phyloP scores from a whole-genome alignment of 2,888 invertebrate species.

The Serrognathus titanus region DNA sequence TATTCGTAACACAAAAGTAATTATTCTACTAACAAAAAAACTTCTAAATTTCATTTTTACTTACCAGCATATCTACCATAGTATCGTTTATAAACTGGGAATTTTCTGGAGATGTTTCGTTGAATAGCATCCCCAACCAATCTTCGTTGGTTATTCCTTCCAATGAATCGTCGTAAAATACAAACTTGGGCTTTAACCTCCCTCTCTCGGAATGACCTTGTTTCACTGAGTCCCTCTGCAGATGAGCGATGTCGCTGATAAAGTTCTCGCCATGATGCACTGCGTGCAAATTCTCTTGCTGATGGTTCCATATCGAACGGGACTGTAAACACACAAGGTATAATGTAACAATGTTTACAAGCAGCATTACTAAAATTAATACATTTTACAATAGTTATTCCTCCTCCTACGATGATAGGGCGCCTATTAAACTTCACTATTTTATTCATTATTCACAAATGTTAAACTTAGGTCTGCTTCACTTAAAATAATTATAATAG shows the following conservation, averaged over 20 bases:
- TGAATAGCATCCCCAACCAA: neutral
- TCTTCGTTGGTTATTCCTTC: neutral
- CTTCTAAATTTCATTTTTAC: neutral
- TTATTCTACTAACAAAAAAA: neutral
- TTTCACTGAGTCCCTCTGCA: conserved; percentile 13
- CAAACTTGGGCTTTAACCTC: neutral
- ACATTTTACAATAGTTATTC: too few species aligned
- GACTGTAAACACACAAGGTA: conserved; percentile 30
- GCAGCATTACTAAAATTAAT: neutral
- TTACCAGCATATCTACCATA: neutral
- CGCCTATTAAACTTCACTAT: too few species aligned
- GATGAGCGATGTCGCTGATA: conserved; percentile 22
- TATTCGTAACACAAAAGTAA: neutral
- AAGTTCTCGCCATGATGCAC: conserved; percentile 52
- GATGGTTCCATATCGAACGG: conserved; percentile 41
- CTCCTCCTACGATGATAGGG: too few species aligned
- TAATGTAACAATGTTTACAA: neutral
- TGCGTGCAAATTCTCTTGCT: conserved; percentile 33
- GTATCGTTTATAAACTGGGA: neutral
- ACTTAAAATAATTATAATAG: conserved; percentile 9
- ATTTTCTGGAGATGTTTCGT: neutral
- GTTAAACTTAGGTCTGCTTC: too few species aligned
- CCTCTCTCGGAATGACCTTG: conserved; percentile 18
- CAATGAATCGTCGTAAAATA: neutral
- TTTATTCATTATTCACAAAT: too few species aligned